Conservation (phyloP, 2,113 vertebrate species). For the Sprattus sprattus region DNA sequence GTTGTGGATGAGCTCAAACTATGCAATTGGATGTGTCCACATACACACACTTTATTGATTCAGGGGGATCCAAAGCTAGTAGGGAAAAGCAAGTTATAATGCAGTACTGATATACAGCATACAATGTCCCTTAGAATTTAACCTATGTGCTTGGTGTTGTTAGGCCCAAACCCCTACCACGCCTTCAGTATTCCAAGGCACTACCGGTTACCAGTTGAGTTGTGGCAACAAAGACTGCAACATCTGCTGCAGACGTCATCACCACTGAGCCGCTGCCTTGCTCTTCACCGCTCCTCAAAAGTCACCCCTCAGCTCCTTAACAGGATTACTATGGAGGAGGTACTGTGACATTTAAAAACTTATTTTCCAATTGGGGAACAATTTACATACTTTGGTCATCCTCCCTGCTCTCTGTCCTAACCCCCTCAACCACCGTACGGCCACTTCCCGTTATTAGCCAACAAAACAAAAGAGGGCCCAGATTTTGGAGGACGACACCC, state of each 20-base stretch:
- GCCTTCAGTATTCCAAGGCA: background rate
- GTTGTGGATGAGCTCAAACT: background rate
- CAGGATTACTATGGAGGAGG: conserved; percentile 4
- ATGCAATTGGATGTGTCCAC: background rate
- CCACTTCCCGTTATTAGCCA: background rate
- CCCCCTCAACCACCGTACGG: background rate
- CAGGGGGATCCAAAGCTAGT: too few species aligned
- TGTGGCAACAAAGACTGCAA: too few species aligned
- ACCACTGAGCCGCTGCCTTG: background rate
- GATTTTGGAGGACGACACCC: background rate
- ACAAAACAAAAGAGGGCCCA: background rate
- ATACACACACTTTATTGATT: too few species aligned
- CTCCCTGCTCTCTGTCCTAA: background rate
- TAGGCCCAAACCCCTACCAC: background rate
- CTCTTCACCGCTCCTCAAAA: background rate
- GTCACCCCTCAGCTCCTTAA: background rate
- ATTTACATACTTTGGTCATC: background rate
- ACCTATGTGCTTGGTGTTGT: too few species aligned
- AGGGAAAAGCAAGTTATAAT: too few species aligned
- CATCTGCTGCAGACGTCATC: too few species aligned
- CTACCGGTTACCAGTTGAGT: too few species aligned
- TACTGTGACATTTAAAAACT: conserved; percentile 61
- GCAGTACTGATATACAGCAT: background rate
- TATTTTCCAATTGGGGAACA: conserved; percentile 16
- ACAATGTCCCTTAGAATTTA: background rate